Evolutionary conservation across 1,140 invertebrate genomes (phyloP), one percentile per base, ranked within the genome.

Genomic region (Thaumetopoea pityocampa): DNA sequence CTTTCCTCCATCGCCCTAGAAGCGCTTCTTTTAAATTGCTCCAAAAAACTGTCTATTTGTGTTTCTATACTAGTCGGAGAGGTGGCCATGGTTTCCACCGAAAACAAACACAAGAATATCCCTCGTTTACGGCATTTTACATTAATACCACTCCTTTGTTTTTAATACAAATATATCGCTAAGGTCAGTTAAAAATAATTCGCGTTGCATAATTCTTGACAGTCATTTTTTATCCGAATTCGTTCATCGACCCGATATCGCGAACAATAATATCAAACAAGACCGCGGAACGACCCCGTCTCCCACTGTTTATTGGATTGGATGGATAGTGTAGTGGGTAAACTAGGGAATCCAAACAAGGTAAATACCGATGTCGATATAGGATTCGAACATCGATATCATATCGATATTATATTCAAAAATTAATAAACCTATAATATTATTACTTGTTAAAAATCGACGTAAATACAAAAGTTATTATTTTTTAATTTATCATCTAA

Each of bases 1-100:
- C 73, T 56, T 34, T 91, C 89, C 54, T 92, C 90, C 89, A 92
- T 92, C 24, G 90, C 90, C 57, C 88, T 90, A 18, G 91, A 91
- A 57, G 90, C 90, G 84, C 90, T 92, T 40, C 89, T 88, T 67
- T 92, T 92, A 67, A 93, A 92, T 64, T 92, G 91, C 85, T 93
- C 92, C 68, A 93, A 84, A 79, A 94, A 93, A 85, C 89, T 91
- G 87, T 93, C 92, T 79, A 93, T 93, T 83, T 93, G 91, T 51
- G 89, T 91, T 82, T 93, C 92, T 69, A 93, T 91, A 44, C 88
- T 91, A 45, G 88, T 90, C 52, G 90, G 90, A 52, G 90, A 91
- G 65, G 80, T 88, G 51, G 89, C 89, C 89, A 91, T 91, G 62
- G 70, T 77, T 69, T 68, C 64, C 68, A 79, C 67, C 69, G 52